Percentiles rank a stretch among this genome's conserved stretches.
Evolutionary conservation across 2,888 invertebrate genomes (phyloP).

Genomic region (Cyrtodaria siliqua): DNA sequence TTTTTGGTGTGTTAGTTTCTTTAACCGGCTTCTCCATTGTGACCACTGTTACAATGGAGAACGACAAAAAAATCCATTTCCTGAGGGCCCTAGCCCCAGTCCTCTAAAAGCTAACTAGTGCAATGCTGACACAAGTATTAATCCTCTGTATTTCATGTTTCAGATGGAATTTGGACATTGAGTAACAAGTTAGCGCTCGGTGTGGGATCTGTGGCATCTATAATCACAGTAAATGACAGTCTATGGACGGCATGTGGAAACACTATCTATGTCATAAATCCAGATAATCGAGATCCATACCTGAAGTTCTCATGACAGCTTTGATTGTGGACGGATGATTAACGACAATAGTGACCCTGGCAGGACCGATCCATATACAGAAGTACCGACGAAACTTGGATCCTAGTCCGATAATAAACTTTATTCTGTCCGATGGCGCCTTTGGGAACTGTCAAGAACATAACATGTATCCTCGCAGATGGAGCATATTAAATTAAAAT

Average conservation of each 20-base stretch:
- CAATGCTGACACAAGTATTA: too few species aligned
- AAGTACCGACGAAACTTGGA: conserved; percentile 53
- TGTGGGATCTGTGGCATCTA: conserved; percentile 33
- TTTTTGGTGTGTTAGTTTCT: too few species aligned
- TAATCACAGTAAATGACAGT: conserved; percentile 89
- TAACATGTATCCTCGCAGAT: too few species aligned
- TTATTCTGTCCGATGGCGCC: conserved; percentile 31
- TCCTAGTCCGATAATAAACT: conserved; percentile 42
- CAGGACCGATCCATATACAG: conserved; percentile 56
- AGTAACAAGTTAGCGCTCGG: conserved; percentile 29
- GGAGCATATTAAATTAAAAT: too few species aligned
- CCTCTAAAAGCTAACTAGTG: too few species aligned
- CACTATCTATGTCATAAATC: conserved; percentile 91
- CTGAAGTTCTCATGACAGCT: conserved; percentile 59
- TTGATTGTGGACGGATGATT: conserved; percentile 58
- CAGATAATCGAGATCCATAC: conserved; percentile 52
- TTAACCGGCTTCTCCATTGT: too few species aligned
- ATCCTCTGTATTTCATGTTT: conserved; percentile 7
- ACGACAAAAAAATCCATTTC: too few species aligned
- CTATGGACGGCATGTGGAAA: conserved; percentile 95
- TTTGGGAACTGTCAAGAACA: conserved; percentile 44
- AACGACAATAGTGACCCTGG: conserved; percentile 50
- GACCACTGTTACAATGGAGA: too few species aligned
- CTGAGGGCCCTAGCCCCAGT: too few species aligned
- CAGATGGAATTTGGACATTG: conserved; percentile 57